A percentile compares a stretch with the other conserved stretches of the same genome.
Conservation (phyloP, 2,113 vertebrate species). For the Boulengeromyrus knoepffleri region DNA sequence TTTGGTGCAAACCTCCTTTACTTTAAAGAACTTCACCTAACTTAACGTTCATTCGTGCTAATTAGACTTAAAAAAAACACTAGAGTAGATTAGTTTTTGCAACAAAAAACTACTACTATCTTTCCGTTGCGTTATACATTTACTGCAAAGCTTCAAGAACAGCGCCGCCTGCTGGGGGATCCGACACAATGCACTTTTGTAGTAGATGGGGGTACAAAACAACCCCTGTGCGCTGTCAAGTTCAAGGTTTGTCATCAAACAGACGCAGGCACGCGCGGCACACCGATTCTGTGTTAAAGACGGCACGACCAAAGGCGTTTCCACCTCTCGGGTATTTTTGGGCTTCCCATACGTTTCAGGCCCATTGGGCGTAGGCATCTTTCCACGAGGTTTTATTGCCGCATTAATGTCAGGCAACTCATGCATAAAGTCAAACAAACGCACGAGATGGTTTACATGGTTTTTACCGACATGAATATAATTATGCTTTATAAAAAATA, state of each 20-base stretch:
- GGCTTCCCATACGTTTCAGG: not conserved
- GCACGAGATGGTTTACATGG: not conserved
- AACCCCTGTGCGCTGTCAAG: not conserved
- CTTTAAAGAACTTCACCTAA: not conserved
- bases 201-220: not conserved
- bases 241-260: not conserved
- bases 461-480: not conserved
- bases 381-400: not conserved
- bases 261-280: not conserved
- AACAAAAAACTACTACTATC: not conserved
- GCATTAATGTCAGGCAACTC: not conserved
- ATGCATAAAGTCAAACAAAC: not conserved
- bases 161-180: conserved; percentile 26
- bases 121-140: not conserved
- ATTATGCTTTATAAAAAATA: not conserved
- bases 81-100: not conserved
- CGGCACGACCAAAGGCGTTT: not conserved
- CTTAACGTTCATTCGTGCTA: not conserved
- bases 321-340: not conserved
- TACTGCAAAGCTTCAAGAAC: not conserved
- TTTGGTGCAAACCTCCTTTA: not conserved
- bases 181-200: not conserved
- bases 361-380: not conserved
- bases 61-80: not conserved
- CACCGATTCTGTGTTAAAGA: not conserved